phyloP scores from a whole-genome alignment of 2,113 vertebrate genomes.

The Thinocorus orbignyianus region DNA sequence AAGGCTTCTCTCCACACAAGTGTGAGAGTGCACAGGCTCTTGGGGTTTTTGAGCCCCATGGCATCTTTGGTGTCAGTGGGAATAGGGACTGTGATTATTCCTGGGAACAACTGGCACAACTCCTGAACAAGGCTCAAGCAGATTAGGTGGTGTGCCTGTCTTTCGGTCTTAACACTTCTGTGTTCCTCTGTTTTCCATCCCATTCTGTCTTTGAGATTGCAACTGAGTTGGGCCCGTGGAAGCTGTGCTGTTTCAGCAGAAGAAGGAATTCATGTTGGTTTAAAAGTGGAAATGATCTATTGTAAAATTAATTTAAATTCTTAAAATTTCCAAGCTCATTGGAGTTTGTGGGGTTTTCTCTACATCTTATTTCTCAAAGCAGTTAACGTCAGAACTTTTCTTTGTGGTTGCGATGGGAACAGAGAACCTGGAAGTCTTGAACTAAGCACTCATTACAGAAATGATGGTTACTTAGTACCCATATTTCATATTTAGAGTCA shows the following conservation, averaged over 20 bases:
- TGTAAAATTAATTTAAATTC: neutral
- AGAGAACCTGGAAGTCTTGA: neutral
- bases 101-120: neutral
- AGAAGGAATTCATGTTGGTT: neutral
- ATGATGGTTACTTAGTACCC: neutral
- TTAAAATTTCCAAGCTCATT: neutral
- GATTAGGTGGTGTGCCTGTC: neutral
- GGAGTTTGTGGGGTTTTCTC: neutral
- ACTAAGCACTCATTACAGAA: neutral
- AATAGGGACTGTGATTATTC: neutral
- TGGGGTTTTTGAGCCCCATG: neutral
- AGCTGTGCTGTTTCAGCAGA: neutral
- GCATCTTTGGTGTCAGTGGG: neutral
- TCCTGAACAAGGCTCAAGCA: neutral
- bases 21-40: neutral
- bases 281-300: neutral
- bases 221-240: neutral
- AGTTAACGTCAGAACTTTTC: neutral
- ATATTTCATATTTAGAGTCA: neutral
- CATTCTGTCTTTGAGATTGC: neutral
- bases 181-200: neutral
- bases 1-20: neutral
- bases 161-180: neutral
- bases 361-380: neutral
- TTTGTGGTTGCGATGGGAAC: neutral